Evolutionary conservation across 2,797 vertebrate genomes (phyloP).

Genomic region (Cottoperca gobio): DNA sequence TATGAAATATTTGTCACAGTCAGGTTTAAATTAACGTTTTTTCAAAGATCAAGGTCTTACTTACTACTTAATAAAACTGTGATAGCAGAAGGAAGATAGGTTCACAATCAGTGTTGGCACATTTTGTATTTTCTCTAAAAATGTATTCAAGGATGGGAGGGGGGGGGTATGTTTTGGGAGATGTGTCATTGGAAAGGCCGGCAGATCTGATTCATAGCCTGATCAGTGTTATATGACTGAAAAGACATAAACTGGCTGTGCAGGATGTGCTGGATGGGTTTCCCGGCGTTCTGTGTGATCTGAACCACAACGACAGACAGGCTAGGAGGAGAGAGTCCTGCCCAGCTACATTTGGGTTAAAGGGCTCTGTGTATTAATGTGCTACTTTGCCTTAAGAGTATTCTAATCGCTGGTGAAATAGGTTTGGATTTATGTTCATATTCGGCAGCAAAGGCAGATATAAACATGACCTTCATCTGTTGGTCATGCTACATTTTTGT

Average conservation of each 20-base stretch:
- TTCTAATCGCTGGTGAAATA: constrained; percentile 12
- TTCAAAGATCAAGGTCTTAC: constrained; percentile 28
- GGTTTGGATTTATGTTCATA: constrained; percentile 17
- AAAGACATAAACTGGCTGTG: constrained; percentile 51
- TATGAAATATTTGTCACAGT: constrained; percentile 38
- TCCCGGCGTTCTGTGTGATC: constrained; percentile 38
- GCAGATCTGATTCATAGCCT: constrained; percentile 50
- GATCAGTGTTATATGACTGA: constrained; percentile 51
- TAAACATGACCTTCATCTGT: not conserved
- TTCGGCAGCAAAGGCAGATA: constrained; percentile 16
- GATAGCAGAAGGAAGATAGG: constrained; percentile 22
- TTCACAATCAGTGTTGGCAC: constrained; percentile 7
- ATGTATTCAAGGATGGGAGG: constrained; percentile 25
- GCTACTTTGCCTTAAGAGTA: constrained; percentile 14
- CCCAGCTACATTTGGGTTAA: constrained; percentile 24
- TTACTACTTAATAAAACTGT: constrained; percentile 34
- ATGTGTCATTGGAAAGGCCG: constrained; percentile 35
- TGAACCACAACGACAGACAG: constrained; percentile 40
- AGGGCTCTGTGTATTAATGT: constrained; percentile 21
- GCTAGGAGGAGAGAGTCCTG: constrained; percentile 11
- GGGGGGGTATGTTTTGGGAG: constrained; percentile 48
- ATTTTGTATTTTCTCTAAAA: constrained; percentile 22
- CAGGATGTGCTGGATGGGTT: constrained; percentile 36
- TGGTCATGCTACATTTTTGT: not conserved
- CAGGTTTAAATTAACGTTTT: constrained; percentile 26